Evolutionary conservation across 1,140 invertebrate genomes (phyloP).

Genomic region (Oncopodura yosiiana): DNA sequence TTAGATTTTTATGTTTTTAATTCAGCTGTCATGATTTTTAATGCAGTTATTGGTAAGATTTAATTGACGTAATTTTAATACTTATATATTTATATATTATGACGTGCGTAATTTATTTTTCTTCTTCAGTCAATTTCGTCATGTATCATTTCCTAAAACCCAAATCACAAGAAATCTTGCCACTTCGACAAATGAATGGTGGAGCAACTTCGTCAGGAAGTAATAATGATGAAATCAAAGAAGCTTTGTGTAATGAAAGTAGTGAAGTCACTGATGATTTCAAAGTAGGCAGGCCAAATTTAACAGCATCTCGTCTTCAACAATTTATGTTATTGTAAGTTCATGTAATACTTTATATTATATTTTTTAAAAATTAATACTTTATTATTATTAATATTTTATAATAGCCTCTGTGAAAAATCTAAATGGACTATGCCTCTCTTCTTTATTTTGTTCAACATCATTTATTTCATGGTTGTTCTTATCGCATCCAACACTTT

Average conservation of each 20-base stretch:
- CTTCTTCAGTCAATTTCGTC: conserved; percentile 16
- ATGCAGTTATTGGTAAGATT: conserved; percentile 16
- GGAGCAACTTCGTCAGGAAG: not conserved
- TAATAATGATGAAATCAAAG: conserved; percentile 4
- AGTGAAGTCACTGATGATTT: conserved; percentile 10
- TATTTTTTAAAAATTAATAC: not conserved
- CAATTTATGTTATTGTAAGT: not conserved
- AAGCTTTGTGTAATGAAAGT: no score
- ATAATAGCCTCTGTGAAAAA: conserved; percentile 10
- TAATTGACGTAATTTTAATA: not conserved
- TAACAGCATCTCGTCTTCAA: not conserved
- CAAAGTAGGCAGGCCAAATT: not conserved
- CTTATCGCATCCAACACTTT: conserved; percentile 16
- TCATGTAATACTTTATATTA: not conserved
- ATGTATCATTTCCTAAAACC: conserved; percentile 10
- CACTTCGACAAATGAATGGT: not conserved
- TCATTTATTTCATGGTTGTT: conserved; percentile 25
- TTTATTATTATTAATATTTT: not conserved
- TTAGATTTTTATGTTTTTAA: conserved; percentile 24
- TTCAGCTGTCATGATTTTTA: conserved; percentile 11
- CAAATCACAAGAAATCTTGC: not conserved
- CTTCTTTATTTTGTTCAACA: conserved; percentile 17
- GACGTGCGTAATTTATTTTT: not conserved
- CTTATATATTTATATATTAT: not conserved
- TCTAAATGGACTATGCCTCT: conserved; percentile 11